These are phyloP conservation scores for Pangasianodon hypophthalmus DNA, from an alignment of 2,113 vertebrate species.

Conservation along the genomic window DNA sequence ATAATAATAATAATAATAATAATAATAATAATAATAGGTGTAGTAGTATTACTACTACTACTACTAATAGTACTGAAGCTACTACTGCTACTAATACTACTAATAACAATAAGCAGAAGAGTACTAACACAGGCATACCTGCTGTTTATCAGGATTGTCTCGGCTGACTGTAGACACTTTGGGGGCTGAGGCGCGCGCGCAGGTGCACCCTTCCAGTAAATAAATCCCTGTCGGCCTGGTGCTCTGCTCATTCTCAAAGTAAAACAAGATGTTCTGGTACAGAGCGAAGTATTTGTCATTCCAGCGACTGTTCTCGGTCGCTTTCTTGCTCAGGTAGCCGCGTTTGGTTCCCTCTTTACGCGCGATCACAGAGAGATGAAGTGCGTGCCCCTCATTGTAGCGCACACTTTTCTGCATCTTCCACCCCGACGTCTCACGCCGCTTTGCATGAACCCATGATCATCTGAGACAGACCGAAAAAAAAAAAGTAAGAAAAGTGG, in stretches of 20 bases:
- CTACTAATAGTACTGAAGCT: too few relatives aligned
- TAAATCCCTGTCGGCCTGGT: slow-evolving; percentile 87
- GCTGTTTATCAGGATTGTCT: slow-evolving; percentile 86
- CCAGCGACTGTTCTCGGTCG: slow-evolving; percentile 90
- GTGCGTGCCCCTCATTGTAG: slow-evolving; percentile 92
- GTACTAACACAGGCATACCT: slow-evolving; percentile 62
- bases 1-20: too few relatives aligned
- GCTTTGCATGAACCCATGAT: slow-evolving; percentile 19
- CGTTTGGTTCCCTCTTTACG: slow-evolving; percentile 90
- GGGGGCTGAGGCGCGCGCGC: slow-evolving; percentile 83
- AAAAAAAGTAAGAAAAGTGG: slow-evolving; percentile 28
- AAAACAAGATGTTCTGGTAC: slow-evolving; percentile 93
- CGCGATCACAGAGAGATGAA: slow-evolving; percentile 85
- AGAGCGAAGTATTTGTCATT: slow-evolving; percentile 93
- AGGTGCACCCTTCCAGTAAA: slow-evolving; percentile 91
- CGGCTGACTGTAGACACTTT: slow-evolving; percentile 75
- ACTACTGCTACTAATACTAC: too few relatives aligned
- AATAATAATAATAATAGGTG: too few relatives aligned
- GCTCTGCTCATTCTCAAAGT: slow-evolving; percentile 94
- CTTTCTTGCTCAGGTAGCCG: slow-evolving; percentile 88
- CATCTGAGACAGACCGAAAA: not conserved
- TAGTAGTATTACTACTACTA: too few relatives aligned
- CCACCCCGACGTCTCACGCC: slow-evolving; percentile 35
- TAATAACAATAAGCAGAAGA: too few relatives aligned
- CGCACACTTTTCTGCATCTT: slow-evolving; percentile 96